phyloP scores from a whole-genome alignment of 2,113 vertebrate species.

The Rhynchopsitta pachyrhyncha region DNA sequence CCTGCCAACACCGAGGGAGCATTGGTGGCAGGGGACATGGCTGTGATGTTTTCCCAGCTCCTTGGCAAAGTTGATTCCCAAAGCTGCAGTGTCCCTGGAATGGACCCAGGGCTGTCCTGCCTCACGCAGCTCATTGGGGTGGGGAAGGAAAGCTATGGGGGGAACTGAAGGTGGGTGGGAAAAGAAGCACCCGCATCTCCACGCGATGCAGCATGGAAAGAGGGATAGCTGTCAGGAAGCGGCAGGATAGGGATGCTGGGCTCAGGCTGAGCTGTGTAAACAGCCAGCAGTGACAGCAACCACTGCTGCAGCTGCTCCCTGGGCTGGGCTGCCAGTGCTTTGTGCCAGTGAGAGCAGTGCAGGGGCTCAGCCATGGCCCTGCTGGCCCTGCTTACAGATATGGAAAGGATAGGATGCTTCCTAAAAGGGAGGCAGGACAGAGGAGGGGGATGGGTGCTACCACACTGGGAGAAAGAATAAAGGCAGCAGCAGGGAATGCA shows the following conservation, averaged over 20 bases:
- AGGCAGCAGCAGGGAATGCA: background rate
- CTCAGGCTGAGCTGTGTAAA: background rate
- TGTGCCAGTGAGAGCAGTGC: background rate
- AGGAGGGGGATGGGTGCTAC: background rate
- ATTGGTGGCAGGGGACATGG: background rate
- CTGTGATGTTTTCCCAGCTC: background rate
- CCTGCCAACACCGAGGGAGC: background rate
- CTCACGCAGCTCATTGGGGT: background rate
- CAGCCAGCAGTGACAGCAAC: background rate
- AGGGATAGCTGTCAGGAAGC: fast-evolving
- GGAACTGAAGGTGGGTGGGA: background rate
- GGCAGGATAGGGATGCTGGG: background rate
- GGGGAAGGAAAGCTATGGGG: background rate
- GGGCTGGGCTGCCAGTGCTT: background rate
- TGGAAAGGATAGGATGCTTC: background rate
- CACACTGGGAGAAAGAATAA: background rate
- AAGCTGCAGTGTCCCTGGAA: background rate
- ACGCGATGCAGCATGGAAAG: fast-evolving
- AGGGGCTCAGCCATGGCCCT: background rate
- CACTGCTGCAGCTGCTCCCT: background rate
- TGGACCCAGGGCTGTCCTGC: background rate
- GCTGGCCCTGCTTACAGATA: background rate
- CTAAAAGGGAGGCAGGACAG: background rate
- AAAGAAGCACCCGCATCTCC: background rate
- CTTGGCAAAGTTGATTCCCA: background rate